Evolutionary conservation across 1,140 invertebrate species (phyloP), one percentile per base, ranked within the genome.

Genomic region (Eupristina koningsbergeri): DNA sequence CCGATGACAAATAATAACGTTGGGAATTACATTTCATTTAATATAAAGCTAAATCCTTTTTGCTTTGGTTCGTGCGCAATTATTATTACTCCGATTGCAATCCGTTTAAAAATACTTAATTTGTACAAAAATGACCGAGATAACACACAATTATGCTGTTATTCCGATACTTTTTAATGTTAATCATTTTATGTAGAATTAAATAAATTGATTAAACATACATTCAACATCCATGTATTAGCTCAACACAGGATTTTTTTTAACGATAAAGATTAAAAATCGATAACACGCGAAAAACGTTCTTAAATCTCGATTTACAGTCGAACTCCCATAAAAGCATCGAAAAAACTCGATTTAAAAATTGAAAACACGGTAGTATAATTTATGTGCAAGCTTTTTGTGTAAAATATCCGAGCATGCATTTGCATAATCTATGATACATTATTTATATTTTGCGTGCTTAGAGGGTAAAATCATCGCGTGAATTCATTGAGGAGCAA

Each of bases 361-460:
- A 71, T 39, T 36, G 36, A 41, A 41, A 71, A 71, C 67, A 71
- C 67, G 74, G 15, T 61, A 58, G 34, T 26, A 19, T 76, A 76
- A 76, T 76, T 76, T 36, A 76, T 53, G 41, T 39, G 74, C 8
- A n/a, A 76, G 50, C 74, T 76, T 76, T 39, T 76, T 76, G 47
- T 61, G 50, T 39, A 36, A 34, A 61, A 36, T 76, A 76, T 58
- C 50, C 17, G 19, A 50, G 3, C 73, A 34, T 47, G 73, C 9
- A 74, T 74, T 74, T 50, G 41, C 41, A 74, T 74, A 74, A 76
- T 76, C 74, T 58, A 53, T 39, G 34, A 61, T 81, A 41, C 58
- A 64, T 76, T 82, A 82, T 82, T 82, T 76, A 82, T 58, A 82
- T 75, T 76, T 67, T 22, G 81, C 53, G 34, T 74, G 80, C n/a